These are phyloP conservation scores for Craseonycteris thonglongyai DNA, from an alignment of 2,113 vertebrate genomes.

Conservation along the genomic window DNA sequence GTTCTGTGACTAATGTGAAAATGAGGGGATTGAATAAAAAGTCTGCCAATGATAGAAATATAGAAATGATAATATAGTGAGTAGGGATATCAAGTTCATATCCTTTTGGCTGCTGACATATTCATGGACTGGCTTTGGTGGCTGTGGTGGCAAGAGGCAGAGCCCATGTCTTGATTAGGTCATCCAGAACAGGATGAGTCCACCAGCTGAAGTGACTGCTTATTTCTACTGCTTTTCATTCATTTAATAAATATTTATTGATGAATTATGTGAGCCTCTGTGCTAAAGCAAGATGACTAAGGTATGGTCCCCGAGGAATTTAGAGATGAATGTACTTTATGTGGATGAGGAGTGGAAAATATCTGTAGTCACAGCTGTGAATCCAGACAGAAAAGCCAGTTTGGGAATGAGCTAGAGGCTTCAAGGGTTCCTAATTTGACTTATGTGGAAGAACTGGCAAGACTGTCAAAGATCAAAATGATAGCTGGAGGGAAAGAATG, in stretches of 20 bases:
- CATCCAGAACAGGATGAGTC: not conserved
- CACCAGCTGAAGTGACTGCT: not conserved
- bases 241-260: conserved; percentile 21
- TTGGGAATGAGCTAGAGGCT: not conserved
- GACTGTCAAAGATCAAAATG: conserved; percentile 22
- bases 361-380: conserved; percentile 19
- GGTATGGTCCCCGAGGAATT: not conserved
- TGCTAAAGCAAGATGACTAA: conserved; percentile 9
- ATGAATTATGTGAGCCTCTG: not conserved
- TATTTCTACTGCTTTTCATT: conserved; percentile 10
- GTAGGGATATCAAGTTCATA: not conserved
- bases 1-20: not conserved
- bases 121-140: not conserved
- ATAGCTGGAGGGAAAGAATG: conserved; percentile 8
- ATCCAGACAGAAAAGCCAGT: not conserved
- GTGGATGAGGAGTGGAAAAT: not conserved
- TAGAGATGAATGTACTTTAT: conserved; percentile 16
- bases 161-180: not conserved
- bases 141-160: not conserved
- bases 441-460: not conserved
- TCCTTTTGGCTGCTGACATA: not conserved
- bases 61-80: not conserved
- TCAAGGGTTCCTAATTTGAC: not conserved
- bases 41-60: not conserved
- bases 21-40: not conserved